Conservation (phyloP, 2,113 vertebrate genomes). For the Bettongia penicillata region DNA sequence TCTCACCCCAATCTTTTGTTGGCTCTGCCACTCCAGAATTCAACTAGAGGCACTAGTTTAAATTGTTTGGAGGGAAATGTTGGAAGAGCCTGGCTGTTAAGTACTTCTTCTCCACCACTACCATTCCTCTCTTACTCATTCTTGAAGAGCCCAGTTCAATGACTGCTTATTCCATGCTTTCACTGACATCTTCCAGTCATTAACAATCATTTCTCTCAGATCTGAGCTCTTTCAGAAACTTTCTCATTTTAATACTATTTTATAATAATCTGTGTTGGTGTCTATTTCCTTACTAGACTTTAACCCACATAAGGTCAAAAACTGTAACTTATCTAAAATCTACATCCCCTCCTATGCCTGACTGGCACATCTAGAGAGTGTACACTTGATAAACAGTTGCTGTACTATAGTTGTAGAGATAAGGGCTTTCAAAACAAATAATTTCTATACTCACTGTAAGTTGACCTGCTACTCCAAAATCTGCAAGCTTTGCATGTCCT, state of each 20-base stretch:
- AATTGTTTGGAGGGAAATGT: neutral
- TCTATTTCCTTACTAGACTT: neutral
- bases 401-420: neutral
- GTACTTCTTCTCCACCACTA: neutral
- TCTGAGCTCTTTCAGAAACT: neutral
- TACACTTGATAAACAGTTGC: neutral
- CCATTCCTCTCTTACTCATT: neutral
- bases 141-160: neutral
- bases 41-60: neutral
- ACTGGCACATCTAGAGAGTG: neutral
- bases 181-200: neutral
- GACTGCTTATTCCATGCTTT: neutral
- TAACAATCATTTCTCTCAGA: neutral
- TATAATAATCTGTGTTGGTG: neutral
- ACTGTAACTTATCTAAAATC: neutral
- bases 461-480: conserved; percentile 97
- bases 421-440: neutral
- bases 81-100: neutral
- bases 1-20: neutral
- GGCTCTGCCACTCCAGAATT: neutral
- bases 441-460: conserved; percentile 89
- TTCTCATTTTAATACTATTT: neutral
- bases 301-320: neutral
- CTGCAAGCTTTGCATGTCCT: conserved; percentile 96
- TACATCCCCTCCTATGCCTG: neutral